phyloP scores from a whole-genome alignment of 1,140 invertebrate species.

The Littorina saxatilis region DNA sequence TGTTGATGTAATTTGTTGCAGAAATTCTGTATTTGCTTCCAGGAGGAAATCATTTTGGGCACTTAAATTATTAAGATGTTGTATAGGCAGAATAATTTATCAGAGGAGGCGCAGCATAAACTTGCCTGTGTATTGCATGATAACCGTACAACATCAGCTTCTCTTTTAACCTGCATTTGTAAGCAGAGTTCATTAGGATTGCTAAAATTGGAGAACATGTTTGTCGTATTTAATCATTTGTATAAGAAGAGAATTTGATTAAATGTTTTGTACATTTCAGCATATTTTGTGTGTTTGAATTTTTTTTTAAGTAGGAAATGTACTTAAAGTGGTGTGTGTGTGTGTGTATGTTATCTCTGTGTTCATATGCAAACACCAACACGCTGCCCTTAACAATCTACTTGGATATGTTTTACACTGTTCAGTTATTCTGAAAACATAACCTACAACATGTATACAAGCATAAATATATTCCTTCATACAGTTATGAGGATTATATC shows the following conservation, averaged over 20 bases:
- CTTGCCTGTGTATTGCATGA: not conserved
- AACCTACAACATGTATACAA: too few species aligned
- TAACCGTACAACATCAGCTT: not conserved
- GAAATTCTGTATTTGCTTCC: not conserved
- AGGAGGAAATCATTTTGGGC: not conserved
- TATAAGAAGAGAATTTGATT: constrained; percentile 22
- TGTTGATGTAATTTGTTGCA: not conserved
- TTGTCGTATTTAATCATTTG: not conserved
- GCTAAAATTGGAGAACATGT: not conserved
- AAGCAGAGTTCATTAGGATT: not conserved
- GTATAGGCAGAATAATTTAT: not conserved
- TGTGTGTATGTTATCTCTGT: not conserved
- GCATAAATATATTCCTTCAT: too few species aligned
- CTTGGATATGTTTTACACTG: too few species aligned
- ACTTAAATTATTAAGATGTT: not conserved
- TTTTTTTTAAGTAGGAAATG: too few species aligned
- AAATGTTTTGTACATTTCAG: constrained; percentile 15
- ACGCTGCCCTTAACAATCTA: too few species aligned
- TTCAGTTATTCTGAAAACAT: too few species aligned
- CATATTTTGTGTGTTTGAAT: not conserved
- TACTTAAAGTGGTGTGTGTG: not conserved
- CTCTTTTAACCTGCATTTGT: not conserved
- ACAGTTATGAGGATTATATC: too few species aligned
- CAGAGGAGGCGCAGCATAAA: not conserved
- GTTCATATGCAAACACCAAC: not conserved